These are phyloP conservation scores for Oscarella lobularis DNA, from an alignment of 37 sponge, comb jelly and placozoan genomes.

Conservation along the genomic window DNA sequence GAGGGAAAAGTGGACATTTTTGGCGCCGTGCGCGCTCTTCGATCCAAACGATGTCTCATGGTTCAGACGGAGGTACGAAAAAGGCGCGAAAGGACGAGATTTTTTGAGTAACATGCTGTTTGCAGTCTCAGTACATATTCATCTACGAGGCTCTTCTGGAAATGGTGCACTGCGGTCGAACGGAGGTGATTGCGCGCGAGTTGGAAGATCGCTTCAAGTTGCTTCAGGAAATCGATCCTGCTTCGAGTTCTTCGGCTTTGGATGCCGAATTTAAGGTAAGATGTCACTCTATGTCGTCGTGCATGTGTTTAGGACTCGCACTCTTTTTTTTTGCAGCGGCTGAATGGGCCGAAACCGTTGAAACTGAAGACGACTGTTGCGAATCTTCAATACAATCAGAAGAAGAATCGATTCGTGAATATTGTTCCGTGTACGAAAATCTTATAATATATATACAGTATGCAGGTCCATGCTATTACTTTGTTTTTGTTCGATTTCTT, in stretches of 20 bases:
- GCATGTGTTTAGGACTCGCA: too few species aligned
- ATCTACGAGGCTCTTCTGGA: constrained; percentile 29
- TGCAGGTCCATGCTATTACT: too few species aligned
- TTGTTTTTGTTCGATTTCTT: not conserved
- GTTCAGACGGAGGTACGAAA: constrained; percentile 86
- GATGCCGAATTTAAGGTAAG: not conserved
- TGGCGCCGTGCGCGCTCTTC: constrained; percentile 40
- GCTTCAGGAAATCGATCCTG: not conserved
- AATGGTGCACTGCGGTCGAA: constrained; percentile 4
- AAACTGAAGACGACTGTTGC: not conserved
- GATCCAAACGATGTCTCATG: constrained; percentile 57
- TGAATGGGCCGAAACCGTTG: not conserved
- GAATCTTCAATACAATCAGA: not conserved
- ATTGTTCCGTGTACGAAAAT: not conserved
- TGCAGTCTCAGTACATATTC: constrained; percentile 32
- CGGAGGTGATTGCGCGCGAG: not conserved
- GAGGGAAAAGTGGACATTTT: constrained; percentile 54
- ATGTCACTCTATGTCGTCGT: too few species aligned
- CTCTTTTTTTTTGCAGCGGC: not conserved
- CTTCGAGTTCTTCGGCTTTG: not conserved
- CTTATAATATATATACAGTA: too few species aligned
- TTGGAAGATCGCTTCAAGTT: not conserved
- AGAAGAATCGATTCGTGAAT: not conserved
- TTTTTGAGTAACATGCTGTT: too few species aligned
- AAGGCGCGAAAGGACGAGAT: too few species aligned